Conservation (phyloP, 1,140 invertebrate genomes). For the Dendrolimus kikuchii region DNA sequence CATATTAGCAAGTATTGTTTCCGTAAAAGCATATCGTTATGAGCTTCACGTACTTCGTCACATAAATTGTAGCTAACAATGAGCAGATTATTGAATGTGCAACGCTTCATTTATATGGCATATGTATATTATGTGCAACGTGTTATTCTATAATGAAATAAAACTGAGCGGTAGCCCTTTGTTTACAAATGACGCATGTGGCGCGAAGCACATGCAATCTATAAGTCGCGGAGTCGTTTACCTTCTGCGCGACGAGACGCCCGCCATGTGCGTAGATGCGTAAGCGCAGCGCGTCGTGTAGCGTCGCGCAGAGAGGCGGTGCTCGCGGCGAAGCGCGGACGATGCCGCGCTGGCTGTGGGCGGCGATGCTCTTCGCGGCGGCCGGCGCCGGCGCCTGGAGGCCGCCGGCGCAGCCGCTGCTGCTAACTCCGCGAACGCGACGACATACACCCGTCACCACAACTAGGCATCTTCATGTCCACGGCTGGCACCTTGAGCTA, state of each 20-base stretch:
- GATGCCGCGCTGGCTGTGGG: slow-evolving; percentile 60
- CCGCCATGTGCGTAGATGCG: slow-evolving; percentile 64
- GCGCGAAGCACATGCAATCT: slow-evolving; percentile 48
- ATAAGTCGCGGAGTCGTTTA: slow-evolving; percentile 63
- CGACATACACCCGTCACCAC: slow-evolving; percentile 22
- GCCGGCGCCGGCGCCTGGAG: slow-evolving; percentile 32
- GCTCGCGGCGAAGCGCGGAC: slow-evolving; percentile 58
- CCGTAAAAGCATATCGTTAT: slow-evolving; percentile 1
- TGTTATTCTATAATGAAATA: slow-evolving; percentile 43
- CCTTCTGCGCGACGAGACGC: slow-evolving; percentile 63
- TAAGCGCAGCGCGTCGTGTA: slow-evolving; percentile 46
- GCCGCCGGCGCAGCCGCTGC: slow-evolving; percentile 22
- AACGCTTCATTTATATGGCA: slow-evolving; percentile 1
- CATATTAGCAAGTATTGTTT: slow-evolving; percentile 7
- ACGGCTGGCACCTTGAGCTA: slow-evolving; percentile 55
- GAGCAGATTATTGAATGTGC: slow-evolving; percentile 2
- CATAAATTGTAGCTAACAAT: too few relatives aligned
- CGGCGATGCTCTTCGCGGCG: slow-evolving; percentile 26
- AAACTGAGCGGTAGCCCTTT: slow-evolving; percentile 57
- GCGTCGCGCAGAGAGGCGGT: slow-evolving; percentile 43
- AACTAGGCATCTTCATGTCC: slow-evolving; percentile 43
- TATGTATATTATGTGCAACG: slow-evolving; percentile 16
- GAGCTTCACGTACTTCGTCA: too few relatives aligned
- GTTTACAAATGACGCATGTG: slow-evolving; percentile 65
- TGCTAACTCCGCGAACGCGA: slow-evolving; percentile 22